phyloP scores from a whole-genome alignment of 2,888 invertebrate genomes.

The Sisyra terminalis region DNA sequence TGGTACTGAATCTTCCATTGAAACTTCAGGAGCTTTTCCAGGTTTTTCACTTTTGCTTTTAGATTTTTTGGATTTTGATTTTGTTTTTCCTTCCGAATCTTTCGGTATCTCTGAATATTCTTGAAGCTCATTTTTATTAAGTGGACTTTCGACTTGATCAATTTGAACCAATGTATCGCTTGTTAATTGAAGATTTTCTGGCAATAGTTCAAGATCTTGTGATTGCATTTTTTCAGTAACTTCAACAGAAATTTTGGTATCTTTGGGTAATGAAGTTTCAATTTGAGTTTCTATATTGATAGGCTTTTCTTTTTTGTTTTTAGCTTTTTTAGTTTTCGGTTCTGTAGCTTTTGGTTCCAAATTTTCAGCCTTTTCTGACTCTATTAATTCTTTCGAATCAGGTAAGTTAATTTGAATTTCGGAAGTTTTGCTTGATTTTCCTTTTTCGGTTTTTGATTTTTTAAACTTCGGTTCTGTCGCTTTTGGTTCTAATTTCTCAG shows the following conservation, averaged over 20 bases:
- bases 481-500: not conserved
- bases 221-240: not conserved
- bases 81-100: not conserved
- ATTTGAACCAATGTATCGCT: not conserved
- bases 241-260: not conserved
- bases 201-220: not conserved
- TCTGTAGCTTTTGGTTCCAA: constrained; percentile 5
- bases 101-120: not conserved
- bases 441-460: constrained; percentile 10
- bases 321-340: not conserved
- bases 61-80: not conserved
- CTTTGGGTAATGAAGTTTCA: not conserved
- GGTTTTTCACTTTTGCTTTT: not conserved
- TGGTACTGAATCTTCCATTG: not conserved
- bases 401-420: not conserved
- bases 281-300: not conserved
- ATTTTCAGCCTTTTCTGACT: constrained; percentile 6
- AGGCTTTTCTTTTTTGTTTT: not conserved
- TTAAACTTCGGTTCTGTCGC: not conserved
- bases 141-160: not conserved
- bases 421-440: not conserved
- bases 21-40: not conserved
- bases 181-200: not conserved
- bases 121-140: not conserved
- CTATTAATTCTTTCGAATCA: not conserved